Conservation (phyloP, 2,113 vertebrate genomes). For the Leucoraja erinaceus region DNA sequence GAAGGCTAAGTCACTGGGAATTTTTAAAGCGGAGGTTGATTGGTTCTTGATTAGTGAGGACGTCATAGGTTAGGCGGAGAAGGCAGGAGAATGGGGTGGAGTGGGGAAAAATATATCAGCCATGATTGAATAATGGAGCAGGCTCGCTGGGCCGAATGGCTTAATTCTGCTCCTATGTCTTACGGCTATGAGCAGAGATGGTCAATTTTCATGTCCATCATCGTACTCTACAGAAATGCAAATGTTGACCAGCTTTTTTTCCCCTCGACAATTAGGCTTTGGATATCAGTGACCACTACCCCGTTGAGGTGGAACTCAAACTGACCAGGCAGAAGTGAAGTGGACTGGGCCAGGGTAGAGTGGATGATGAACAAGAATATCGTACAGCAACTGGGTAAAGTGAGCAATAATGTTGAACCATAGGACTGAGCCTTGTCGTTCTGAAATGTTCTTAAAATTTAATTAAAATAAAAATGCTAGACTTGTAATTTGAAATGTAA, state of each 20-base stretch:
- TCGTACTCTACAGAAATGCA: neutral
- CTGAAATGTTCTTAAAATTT: neutral
- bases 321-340: neutral
- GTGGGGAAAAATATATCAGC: no score
- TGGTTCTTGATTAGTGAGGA: no score
- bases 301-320: constrained; percentile 59
- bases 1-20: no score
- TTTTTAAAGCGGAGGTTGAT: no score
- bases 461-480: neutral
- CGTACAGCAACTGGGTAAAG: neutral
- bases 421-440: neutral
- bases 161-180: no score
- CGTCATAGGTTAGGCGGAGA: no score
- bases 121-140: no score
- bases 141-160: no score
- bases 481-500: neutral
- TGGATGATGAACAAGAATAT: neutral
- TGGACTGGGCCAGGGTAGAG: neutral
- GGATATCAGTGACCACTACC: constrained; percentile 62
- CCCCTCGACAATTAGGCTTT: constrained; percentile 49
- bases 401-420: neutral
- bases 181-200: no score
- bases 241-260: neutral
- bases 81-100: no score
- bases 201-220: no score